Evolutionary conservation across 2,797 vertebrate genomes (phyloP), one percentile per base, ranked within the genome.

Genomic region (Cossypha dichroa): DNA sequence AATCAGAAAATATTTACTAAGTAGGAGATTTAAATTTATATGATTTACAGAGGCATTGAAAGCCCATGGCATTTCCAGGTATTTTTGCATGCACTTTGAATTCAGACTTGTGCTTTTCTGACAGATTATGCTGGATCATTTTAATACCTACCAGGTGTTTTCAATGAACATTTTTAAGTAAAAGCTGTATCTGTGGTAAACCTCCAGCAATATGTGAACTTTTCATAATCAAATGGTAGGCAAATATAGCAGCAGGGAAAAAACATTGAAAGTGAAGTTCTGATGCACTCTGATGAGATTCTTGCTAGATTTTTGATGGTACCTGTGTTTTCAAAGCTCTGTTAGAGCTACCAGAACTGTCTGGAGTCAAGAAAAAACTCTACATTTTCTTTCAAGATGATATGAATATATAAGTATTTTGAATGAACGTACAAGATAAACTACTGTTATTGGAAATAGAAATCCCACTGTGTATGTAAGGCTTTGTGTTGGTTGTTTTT

Each of bases 121-220:
- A 41, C 33, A 87, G 94, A 85, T 83, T 78, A 62, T 74, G 16
- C 72, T 93, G 55, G 28, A 92, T 94, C 56, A 77, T 86, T 95
- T 69, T 49, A 95, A 93, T 95, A 66, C 48, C 43, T 52, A 90
- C 56, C 34, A 90, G 55, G 34, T 96, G 75, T 78, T 91, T 95
- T 92, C 92, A 95, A 91, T 59, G 59, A 97, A 62, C 31, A 26
- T 85, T 85, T 96, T 92, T 48, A 94, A 74, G 64, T 82, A 94
- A 92, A 96, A 40, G 33, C 82, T 92, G 5, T 84, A 36, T 94
- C 72, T 95, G 25, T 49, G 28, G 45, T 72, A 94, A 93, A 86
- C 18, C 34, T 54, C 66, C 59, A 91, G 29, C 58, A 75, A 75
- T 74, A 88, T 3, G 23, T 84, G 54, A 94, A 77, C 33, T 70